phyloP scores from a whole-genome alignment of 2,888 invertebrate genomes.

The Ormyrus pomaceus region DNA sequence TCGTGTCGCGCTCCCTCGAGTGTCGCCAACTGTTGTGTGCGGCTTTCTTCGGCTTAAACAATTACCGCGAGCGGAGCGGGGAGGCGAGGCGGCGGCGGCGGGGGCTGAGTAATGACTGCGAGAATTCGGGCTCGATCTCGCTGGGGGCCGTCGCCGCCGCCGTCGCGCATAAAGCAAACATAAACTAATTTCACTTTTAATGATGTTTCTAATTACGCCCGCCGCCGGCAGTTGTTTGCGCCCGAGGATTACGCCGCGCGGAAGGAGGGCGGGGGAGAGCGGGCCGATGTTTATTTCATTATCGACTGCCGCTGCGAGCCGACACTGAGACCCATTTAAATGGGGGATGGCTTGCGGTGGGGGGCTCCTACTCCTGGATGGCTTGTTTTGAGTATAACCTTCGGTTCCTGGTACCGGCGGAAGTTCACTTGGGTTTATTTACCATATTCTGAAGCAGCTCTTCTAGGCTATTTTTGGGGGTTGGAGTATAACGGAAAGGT shows the following conservation, averaged over 20 bases:
- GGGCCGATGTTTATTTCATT: conserved; percentile 40
- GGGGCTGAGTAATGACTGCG: not conserved
- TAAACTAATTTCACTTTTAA: conserved; percentile 52
- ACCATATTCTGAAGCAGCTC: conserved; percentile 11
- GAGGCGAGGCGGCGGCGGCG: not conserved
- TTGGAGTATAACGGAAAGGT: no score
- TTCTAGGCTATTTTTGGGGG: conserved; percentile 30
- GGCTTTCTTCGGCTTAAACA: conserved; percentile 19
- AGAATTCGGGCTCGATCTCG: no score
- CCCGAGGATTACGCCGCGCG: conserved; percentile 7
- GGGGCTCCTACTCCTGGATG: not conserved
- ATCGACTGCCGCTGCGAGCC: conserved; percentile 6
- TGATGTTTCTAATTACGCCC: conserved; percentile 49
- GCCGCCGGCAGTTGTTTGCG: not conserved
- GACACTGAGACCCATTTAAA: not conserved
- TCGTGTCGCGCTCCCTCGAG: not conserved
- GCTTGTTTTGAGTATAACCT: not conserved
- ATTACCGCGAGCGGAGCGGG: not conserved
- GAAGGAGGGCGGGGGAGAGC: no score
- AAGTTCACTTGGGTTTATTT: not conserved
- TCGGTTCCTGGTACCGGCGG: no score
- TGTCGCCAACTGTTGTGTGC: conserved; percentile 7
- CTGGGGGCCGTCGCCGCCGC: no score
- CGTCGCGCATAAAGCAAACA: conserved; percentile 9
- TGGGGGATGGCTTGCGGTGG: not conserved